Conservation (phyloP, 2,113 vertebrate species). For the Zapornia atra region DNA sequence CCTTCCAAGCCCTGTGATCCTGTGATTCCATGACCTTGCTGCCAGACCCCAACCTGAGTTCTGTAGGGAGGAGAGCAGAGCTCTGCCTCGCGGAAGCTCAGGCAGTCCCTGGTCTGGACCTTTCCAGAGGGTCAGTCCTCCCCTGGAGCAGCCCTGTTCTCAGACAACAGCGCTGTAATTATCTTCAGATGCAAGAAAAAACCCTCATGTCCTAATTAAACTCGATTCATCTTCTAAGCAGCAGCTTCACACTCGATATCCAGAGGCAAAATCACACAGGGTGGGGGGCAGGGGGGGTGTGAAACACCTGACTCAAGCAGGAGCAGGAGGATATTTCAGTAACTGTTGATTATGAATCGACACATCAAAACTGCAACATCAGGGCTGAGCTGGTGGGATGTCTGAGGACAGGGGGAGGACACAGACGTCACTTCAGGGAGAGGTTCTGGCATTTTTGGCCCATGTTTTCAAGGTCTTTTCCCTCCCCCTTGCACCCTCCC, state of each 20-base stretch:
- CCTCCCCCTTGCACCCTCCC: neutral
- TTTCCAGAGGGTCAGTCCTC: neutral
- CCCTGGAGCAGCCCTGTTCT: neutral
- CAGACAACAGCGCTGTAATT: neutral
- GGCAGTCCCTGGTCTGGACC: neutral
- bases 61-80: neutral
- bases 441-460: neutral
- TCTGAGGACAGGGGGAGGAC: neutral
- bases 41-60: neutral
- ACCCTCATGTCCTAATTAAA: neutral
- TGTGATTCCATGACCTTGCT: neutral
- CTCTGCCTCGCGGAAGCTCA: accelerated
- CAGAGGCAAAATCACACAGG: neutral
- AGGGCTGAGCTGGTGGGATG: neutral
- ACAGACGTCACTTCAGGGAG: neutral
- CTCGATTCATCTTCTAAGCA: neutral
- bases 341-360: neutral
- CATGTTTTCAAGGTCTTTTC: neutral
- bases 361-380: neutral
- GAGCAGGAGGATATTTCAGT: neutral
- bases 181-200: neutral
- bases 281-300: neutral
- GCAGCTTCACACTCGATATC: neutral
- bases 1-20: too few relatives aligned
- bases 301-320: neutral